Evolutionary conservation across 1,140 invertebrate species (phyloP), one percentile per base, ranked within the genome.

Genomic region (Eulimnadia texana): DNA sequence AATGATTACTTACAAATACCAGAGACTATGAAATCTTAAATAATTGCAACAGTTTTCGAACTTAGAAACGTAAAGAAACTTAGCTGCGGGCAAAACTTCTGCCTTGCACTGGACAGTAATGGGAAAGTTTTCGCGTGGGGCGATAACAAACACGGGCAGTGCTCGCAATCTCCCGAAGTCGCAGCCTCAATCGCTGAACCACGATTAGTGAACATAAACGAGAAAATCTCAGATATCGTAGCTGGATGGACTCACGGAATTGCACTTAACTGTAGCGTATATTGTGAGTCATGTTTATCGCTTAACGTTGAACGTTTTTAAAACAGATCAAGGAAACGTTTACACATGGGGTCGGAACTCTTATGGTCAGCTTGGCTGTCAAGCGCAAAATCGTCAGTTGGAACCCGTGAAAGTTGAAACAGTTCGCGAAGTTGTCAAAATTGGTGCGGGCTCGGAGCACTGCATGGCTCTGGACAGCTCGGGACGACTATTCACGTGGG

Each of bases 261-360:
- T 10, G 71, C 79, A 1, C 72, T n/a, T n/a, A n/a, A n/a, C n/a
- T n/a, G n/a, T n/a, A n/a, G n/a, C n/a, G n/a, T n/a, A n/a, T n/a
- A n/a, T n/a, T n/a, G n/a, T n/a, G n/a, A n/a, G n/a, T n/a, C n/a
- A n/a, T n/a, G n/a, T n/a, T n/a, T n/a, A n/a, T n/a, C n/a, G n/a
- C n/a, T n/a, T n/a, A n/a, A n/a, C n/a, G n/a, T n/a, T n/a, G n/a
- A n/a, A n/a, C n/a, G n/a, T n/a, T n/a, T n/a, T n/a, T n/a, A n/a
- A n/a, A n/a, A n/a, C n/a, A 71, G 72, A 68, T 50, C 76, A 77
- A 67, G 81, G 81, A 19, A 71, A 76, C 55, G 67, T 90, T 19
- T 72, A 80, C 27, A 73, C 79, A 1, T 92, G 86, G 86, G 88
- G 88, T 16, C 78, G 86, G 72, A 89, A 90, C 70, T 83, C 79